A percentile compares a stretch with the other conserved stretches of the same genome.
Evolutionary conservation across 2,113 vertebrate species (phyloP).

Genomic region (Barbus barbus): DNA sequence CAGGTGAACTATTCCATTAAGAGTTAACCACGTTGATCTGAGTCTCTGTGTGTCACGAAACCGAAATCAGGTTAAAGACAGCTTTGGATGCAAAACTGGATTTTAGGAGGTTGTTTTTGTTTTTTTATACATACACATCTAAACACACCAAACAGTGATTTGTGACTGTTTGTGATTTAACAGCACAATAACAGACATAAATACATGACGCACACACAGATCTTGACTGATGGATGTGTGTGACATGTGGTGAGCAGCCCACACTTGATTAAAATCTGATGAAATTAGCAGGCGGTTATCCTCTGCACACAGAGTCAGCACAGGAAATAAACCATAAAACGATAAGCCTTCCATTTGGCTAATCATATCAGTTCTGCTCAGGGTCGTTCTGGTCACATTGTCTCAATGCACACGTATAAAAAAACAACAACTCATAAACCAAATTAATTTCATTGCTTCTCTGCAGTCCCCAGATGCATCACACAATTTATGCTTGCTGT

Average conservation of each 20-base stretch:
- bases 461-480: background rate
- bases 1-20: background rate
- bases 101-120: background rate
- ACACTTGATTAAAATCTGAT: conserved; percentile 46
- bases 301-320: conserved; percentile 34
- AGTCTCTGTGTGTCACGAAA: background rate
- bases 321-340: conserved; percentile 39
- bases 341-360: conserved; percentile 45
- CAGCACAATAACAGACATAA: background rate
- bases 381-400: conserved; percentile 30
- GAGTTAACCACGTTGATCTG: background rate
- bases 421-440: background rate
- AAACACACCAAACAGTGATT: background rate
- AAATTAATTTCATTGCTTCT: conserved; percentile 12
- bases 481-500: conserved; percentile 28
- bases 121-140: conserved; percentile 6
- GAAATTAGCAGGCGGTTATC: conserved; percentile 45
- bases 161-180: background rate
- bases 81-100: conserved; percentile 18
- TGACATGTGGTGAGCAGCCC: background rate
- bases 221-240: conserved; percentile 36
- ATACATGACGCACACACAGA: conserved; percentile 1
- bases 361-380: conserved; percentile 40
- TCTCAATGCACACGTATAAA: conserved; percentile 1
- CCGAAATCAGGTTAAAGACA: conserved; percentile 22